These are phyloP conservation scores for Acrobasis repandana DNA, from an alignment of 2,888 invertebrate species.

Conservation along the genomic window DNA sequence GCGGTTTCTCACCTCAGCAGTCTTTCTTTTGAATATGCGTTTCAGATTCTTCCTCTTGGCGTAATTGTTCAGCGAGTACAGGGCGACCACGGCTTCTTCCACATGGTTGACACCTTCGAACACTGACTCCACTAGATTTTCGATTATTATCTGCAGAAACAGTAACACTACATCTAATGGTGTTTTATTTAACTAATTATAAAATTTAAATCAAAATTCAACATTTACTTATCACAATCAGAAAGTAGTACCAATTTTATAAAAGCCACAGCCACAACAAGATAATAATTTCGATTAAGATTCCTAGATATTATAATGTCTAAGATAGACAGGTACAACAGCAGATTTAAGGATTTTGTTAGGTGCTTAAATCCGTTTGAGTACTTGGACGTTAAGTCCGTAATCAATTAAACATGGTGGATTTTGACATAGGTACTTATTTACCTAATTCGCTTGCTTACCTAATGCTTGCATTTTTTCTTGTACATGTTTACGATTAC, in stretches of 20 bases:
- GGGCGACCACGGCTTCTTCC: conserved; percentile 90
- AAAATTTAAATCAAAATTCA: not conserved
- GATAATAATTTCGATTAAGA: too few relatives aligned
- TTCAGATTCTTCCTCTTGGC: conserved; percentile 88
- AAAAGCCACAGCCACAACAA: too few relatives aligned
- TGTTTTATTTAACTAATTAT: not conserved
- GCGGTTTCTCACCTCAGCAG: conserved; percentile 74
- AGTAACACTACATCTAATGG: not conserved
- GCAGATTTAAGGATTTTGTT: too few relatives aligned
- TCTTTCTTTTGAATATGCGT: conserved; percentile 86
- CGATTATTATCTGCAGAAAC: conserved; percentile 86
- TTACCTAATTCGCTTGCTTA: not conserved
- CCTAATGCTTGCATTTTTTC: not conserved
- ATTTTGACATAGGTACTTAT: too few relatives aligned
- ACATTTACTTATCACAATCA: too few relatives aligned
- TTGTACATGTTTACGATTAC: too few relatives aligned
- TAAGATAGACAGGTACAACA: too few relatives aligned
- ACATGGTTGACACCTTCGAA: conserved; percentile 91
- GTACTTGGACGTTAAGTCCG: too few relatives aligned
- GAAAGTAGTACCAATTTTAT: too few relatives aligned
- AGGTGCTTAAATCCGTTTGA: too few relatives aligned
- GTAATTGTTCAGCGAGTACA: conserved; percentile 90
- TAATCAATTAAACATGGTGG: too few relatives aligned
- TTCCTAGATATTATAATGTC: too few relatives aligned
- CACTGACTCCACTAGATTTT: conserved; percentile 90